Base-by-base conservation (phyloP, 2,113 vertebrate genomes). In the Chelonoidis abingdonii region DNA sequence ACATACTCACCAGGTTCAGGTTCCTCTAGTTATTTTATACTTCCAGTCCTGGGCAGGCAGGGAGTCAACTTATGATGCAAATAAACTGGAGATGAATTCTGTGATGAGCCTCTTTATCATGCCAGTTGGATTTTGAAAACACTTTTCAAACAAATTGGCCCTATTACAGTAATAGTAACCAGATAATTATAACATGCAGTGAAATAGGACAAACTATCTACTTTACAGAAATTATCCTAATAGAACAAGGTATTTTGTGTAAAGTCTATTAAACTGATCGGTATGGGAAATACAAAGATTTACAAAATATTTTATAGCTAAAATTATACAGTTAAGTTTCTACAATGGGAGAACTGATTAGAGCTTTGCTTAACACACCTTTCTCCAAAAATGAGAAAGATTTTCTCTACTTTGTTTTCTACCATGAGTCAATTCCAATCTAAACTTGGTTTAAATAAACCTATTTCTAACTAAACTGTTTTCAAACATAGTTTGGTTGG, bases 321-420 rank as follows among this genome's bases (percentile, higher is more conserved):
- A 0, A 0, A 7, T 19, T 85, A 76, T 5, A 14, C 8, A 4
- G 3, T 0, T n/a, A 6, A 91, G 38, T 41, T 62, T 95, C 50
- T 8, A 86, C 62, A 80, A 76, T 22, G 5, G 78, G 9, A 84
- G 89, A 96, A 38, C 0, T 17, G 17, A 69, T 69, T n/a, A 69
- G 35, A 17, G 31, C n/a, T 69, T 56, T 2, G 1, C 53, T 47
- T 80, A 86, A 49, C 25, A 84, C 84, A 89, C 76, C 10, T 56
- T 31, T 3, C 4, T 80, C 41, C 82, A 35, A 88, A 94, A 82
- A 14, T 0, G 2, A 54, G 0, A 79, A 47, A 2, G 9, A 78
- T 76, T 9, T 52, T 57, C 10, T 5, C 65, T 65, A 17, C 62
- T 44, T 88, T 49, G 31, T 76, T 84, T 86, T 89, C 19, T 49